Percentiles rank a stretch among this genome's conserved stretches.
Evolutionary conservation across 2,113 vertebrate genomes (phyloP).

Genomic region (Rhinolophus ferrumequinum): DNA sequence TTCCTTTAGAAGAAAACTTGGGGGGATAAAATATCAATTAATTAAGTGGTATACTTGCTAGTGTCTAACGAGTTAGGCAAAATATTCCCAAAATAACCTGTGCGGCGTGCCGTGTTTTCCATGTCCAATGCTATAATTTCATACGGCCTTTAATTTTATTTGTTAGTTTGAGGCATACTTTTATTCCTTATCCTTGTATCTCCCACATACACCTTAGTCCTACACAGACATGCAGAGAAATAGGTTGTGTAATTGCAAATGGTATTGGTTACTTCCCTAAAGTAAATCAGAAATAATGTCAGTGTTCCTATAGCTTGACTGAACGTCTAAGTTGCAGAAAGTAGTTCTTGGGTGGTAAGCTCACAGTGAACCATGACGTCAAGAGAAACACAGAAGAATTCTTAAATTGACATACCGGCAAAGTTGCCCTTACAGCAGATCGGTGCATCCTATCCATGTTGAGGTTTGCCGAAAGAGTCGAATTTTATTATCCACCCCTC

Average conservation of each 20-base stretch:
- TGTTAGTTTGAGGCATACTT: not conserved
- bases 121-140: not conserved
- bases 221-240: not conserved
- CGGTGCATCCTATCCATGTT: slow-evolving; percentile 92
- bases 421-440: slow-evolving; percentile 88
- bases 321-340: not conserved
- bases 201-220: not conserved
- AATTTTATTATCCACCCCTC: slow-evolving; percentile 90
- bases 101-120: not conserved
- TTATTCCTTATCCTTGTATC: not conserved
- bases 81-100: not conserved
- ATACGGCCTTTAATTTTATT: not conserved
- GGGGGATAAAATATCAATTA: not conserved
- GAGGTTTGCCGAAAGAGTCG: slow-evolving; percentile 92
- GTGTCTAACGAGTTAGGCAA: not conserved
- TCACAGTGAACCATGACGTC: not conserved
- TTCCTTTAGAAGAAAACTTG: not conserved
- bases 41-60: not conserved
- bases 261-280: not conserved
- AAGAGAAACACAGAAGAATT: not conserved
- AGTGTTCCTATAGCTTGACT: not conserved
- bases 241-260: not conserved
- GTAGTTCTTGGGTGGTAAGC: not conserved
- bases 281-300: not conserved
- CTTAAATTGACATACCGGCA: slow-evolving; percentile 88